These are phyloP conservation scores for Dugesia japonica DNA, from an alignment of 2,888 invertebrate genomes.

Conservation along the genomic window DNA sequence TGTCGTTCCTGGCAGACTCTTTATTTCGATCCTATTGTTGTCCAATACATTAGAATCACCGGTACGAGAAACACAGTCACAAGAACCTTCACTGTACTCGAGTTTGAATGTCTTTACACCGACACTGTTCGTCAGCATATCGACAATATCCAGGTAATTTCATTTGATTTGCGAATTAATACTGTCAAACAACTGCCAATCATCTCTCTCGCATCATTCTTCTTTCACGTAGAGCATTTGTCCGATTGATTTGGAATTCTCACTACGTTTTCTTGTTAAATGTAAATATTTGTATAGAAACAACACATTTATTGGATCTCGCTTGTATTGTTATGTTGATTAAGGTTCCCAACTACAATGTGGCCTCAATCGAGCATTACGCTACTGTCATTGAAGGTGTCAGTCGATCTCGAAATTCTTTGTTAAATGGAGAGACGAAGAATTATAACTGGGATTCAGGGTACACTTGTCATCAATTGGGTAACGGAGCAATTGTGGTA, in stretches of 20 bases:
- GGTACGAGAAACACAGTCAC: slow-evolving; percentile 89
- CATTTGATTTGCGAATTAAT: too few relatives aligned
- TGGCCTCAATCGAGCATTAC: slow-evolving; percentile 72
- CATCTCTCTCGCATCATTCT: too few relatives aligned
- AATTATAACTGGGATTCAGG: slow-evolving; percentile 97
- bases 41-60: slow-evolving; percentile 54
- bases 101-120: slow-evolving; percentile 67
- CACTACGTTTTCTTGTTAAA: too few relatives aligned
- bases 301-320: too few relatives aligned
- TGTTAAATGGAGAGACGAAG: slow-evolving; percentile 80
- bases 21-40: slow-evolving; percentile 73
- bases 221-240: too few relatives aligned
- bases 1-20: slow-evolving; percentile 92
- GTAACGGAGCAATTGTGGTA: slow-evolving; percentile 69
- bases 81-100: slow-evolving; percentile 77
- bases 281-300: too few relatives aligned
- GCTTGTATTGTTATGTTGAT: too few relatives aligned
- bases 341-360: slow-evolving; percentile 65
- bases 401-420: slow-evolving; percentile 71
- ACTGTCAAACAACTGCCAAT: too few relatives aligned
- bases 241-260: too few relatives aligned
- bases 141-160: slow-evolving; percentile 17
- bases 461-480: slow-evolving; percentile 77
- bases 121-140: neutral
- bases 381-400: slow-evolving; percentile 92